Percentiles rank a stretch among this genome's conserved stretches.
phyloP scores from a whole-genome alignment of 2,888 invertebrate species.

The Brachyptera risi region DNA sequence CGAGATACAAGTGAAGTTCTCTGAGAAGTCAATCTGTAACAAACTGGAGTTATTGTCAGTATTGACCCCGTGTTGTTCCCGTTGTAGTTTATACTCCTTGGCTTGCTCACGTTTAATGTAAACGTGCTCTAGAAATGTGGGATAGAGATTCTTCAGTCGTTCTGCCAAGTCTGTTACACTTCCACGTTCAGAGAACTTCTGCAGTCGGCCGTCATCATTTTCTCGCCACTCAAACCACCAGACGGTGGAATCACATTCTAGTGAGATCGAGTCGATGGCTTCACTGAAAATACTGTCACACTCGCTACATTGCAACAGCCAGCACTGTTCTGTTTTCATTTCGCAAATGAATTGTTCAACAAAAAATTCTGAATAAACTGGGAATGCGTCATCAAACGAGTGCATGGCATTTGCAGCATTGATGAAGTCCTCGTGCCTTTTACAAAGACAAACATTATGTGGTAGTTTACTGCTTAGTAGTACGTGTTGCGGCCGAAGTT shows the following conservation, averaged over 20 bases:
- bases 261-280: neutral
- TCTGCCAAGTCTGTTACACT: neutral
- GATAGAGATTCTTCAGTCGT: neutral
- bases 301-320: neutral
- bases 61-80: neutral
- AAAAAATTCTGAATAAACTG: conserved; percentile 3
- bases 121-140: neutral
- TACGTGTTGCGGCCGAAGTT: conserved; percentile 20
- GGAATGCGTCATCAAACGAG: neutral
- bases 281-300: neutral
- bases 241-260: neutral
- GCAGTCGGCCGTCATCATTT: neutral
- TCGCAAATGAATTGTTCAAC: neutral
- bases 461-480: conserved; percentile 10
- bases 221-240: neutral
- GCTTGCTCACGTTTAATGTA: neutral
- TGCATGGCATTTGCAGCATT: neutral
- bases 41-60: neutral
- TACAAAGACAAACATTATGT: conserved; percentile 27
- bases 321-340: neutral
- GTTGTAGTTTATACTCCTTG: neutral
- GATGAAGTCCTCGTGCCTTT: conserved; percentile 24
- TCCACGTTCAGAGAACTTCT: neutral
- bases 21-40: conserved; percentile 4
- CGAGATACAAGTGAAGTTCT: too few relatives aligned